These are phyloP conservation scores for Drosophila busckii DNA, from an alignment of 1,140 invertebrate genomes.

Conservation along the genomic window DNA sequence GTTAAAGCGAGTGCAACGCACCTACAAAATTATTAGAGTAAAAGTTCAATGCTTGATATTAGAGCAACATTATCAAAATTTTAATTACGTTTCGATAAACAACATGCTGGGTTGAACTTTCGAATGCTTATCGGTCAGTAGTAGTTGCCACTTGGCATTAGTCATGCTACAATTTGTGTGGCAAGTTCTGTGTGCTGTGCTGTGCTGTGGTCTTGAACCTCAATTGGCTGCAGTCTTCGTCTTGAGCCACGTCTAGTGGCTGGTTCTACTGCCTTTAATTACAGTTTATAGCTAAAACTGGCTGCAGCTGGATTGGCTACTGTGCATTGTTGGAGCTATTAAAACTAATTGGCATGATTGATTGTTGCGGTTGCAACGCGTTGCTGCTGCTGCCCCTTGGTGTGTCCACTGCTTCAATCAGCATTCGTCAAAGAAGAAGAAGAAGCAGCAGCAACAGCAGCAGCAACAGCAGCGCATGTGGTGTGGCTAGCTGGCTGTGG, in stretches of 20 bases:
- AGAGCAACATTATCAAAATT: too few species aligned
- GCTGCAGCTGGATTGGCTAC: conserved; percentile 34
- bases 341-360: conserved; percentile 60
- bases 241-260: conserved; percentile 5
- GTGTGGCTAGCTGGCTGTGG: too few species aligned
- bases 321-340: conserved; percentile 44
- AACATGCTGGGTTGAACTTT: conserved; percentile 27
- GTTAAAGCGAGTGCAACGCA: background rate
- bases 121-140: conserved; percentile 12
- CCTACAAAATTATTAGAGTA: too few species aligned
- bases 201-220: too few species aligned
- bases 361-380: conserved; percentile 32
- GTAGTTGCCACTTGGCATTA: too few species aligned
- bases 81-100: too few species aligned
- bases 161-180: too few species aligned
- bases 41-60: conserved; percentile 26
- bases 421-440: too few species aligned
- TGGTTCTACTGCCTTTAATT: conserved; percentile 32
- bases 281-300: conserved; percentile 7
- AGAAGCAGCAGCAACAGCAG: too few species aligned
- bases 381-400: background rate
- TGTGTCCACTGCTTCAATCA: background rate
- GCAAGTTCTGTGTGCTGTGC: too few species aligned
- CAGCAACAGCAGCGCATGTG: too few species aligned
- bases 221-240: too few species aligned